These are phyloP conservation scores for Frankliniella intonsa DNA, from an alignment of 2,888 invertebrate genomes.

Conservation along the genomic window DNA sequence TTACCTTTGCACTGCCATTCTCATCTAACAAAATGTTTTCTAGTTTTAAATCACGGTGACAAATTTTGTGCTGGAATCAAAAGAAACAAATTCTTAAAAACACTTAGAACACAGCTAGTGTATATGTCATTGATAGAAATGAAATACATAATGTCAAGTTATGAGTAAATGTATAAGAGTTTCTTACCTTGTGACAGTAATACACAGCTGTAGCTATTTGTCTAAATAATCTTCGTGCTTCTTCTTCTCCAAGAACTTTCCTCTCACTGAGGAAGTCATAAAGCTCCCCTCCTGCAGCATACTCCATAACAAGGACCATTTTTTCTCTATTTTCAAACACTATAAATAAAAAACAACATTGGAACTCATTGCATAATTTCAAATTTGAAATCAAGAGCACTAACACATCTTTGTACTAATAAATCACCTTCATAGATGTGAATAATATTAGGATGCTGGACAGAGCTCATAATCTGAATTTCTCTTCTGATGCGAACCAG, in stretches of 20 bases:
- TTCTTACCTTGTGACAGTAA: slow-evolving; percentile 83
- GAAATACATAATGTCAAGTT: not conserved
- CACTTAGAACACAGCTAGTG: not conserved
- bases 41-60: slow-evolving; percentile 91
- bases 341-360: slow-evolving; percentile 49
- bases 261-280: slow-evolving; percentile 75
- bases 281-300: slow-evolving; percentile 95
- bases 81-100: slow-evolving; percentile 30
- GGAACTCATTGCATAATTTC: slow-evolving; percentile 13
- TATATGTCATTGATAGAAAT: not conserved
- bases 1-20: slow-evolving; percentile 86
- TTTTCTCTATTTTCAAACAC: slow-evolving; percentile 99
- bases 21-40: slow-evolving; percentile 93
- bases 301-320: slow-evolving; percentile 99
- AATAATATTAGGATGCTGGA: slow-evolving; percentile 97
- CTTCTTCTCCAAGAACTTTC: slow-evolving; percentile 84
- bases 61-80: slow-evolving; percentile 73
- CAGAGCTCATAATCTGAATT: slow-evolving; percentile 98
- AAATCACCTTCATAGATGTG: slow-evolving; percentile 94
- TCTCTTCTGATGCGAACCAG: slow-evolving; percentile 91
- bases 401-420: slow-evolving; percentile 26
- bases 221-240: slow-evolving; percentile 90
- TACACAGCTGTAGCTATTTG: slow-evolving; percentile 95
- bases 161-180: not conserved
- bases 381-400: slow-evolving; percentile 31